Evolutionary conservation across 2,113 vertebrate genomes (phyloP).

Genomic region (Ptilonorhynchus violaceus): DNA sequence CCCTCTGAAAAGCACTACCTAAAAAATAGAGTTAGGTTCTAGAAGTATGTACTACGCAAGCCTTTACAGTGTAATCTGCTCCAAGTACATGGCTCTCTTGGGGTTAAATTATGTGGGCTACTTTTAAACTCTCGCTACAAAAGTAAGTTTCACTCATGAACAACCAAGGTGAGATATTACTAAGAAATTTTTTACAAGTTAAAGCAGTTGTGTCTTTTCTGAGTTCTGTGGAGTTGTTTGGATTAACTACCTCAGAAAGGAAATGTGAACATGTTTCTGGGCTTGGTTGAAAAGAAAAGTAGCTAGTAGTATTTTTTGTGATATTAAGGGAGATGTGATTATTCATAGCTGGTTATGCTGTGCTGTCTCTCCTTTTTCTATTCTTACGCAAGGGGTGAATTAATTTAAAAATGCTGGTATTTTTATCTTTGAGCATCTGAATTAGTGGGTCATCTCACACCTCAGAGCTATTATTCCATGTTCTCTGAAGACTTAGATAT

Average conservation of each 20-base stretch:
- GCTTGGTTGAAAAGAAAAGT: neutral
- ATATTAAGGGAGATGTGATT: neutral
- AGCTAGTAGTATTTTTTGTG: conserved; percentile 1
- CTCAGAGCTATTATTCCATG: conserved; percentile 40
- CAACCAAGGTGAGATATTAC: neutral
- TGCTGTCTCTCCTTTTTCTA: neutral
- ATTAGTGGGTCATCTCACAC: conserved; percentile 51
- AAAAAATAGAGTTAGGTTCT: neutral
- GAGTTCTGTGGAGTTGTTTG: neutral
- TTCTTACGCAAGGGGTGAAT: conserved; percentile 3
- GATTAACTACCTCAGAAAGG: neutral
- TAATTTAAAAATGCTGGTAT: conserved; percentile 1
- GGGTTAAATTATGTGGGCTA: neutral
- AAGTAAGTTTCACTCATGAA: neutral
- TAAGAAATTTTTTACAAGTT: neutral
- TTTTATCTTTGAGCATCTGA: conserved; percentile 28
- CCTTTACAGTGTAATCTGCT: neutral
- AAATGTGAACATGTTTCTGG: neutral
- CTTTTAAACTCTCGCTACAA: neutral
- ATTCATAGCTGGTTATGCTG: neutral
- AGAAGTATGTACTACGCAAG: neutral
- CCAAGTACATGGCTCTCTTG: neutral
- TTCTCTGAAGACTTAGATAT: neutral
- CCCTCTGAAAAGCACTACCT: neutral
- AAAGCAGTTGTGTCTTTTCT: neutral